Percentiles rank a stretch among this genome's conserved stretches.
Conservation (phyloP, 35 echinoderm and acorn worm species). For the Stichopus chloronotus region DNA sequence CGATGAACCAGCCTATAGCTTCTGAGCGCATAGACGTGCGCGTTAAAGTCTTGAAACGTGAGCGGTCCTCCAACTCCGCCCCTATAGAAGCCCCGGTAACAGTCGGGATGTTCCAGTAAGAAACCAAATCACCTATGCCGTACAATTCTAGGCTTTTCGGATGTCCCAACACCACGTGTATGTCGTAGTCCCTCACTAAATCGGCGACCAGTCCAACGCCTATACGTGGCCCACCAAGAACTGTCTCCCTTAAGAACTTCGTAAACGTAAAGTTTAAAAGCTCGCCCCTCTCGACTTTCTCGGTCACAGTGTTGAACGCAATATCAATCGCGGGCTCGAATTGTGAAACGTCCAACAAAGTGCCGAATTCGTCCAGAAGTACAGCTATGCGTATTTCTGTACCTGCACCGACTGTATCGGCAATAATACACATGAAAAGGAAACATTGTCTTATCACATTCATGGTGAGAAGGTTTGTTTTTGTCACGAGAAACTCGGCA, state of each 20-base stretch:
- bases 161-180: neutral
- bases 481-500: neutral
- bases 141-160: neutral
- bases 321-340: conserved; percentile 8
- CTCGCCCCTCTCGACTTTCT: neutral
- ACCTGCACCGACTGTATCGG: neutral
- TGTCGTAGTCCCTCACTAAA: neutral
- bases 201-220: neutral
- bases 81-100: neutral
- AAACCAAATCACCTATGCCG: neutral
- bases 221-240: neutral
- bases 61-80: neutral
- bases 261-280: conserved; percentile 8
- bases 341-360: neutral
- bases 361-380: neutral
- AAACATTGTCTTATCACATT: neutral
- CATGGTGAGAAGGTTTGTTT: neutral
- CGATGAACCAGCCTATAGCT: conserved; percentile 2
- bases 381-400: neutral
- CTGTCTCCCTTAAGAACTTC: neutral
- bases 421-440: neutral
- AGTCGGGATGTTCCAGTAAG: conserved; percentile 10
- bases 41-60: conserved; percentile 15
- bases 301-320: neutral
- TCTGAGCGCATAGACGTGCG: conserved; percentile 15